These are phyloP conservation scores for Emys orbicularis DNA, from an alignment of 2,797 vertebrate genomes.

Conservation along the genomic window DNA sequence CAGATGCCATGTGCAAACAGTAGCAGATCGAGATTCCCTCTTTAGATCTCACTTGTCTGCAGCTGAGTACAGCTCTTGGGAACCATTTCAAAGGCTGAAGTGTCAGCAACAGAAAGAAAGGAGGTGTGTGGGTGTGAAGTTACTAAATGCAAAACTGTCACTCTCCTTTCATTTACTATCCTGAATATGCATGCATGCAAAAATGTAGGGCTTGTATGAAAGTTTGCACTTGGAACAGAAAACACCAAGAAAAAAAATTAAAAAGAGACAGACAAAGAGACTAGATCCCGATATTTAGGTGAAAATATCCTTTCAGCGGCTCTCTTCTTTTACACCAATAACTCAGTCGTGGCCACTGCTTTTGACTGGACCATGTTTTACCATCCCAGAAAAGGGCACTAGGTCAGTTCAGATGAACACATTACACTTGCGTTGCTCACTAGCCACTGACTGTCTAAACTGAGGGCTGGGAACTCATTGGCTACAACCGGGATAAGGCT, in stretches of 20 bases:
- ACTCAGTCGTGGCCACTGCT: slow-evolving; percentile 21
- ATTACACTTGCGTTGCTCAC: not conserved
- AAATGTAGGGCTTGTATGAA: slow-evolving; percentile 73
- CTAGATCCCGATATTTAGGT: slow-evolving; percentile 38
- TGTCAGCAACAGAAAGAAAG: slow-evolving; percentile 78
- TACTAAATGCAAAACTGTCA: slow-evolving; percentile 82
- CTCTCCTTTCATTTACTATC: slow-evolving; percentile 79
- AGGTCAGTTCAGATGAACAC: not conserved
- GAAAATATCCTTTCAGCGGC: slow-evolving; percentile 52
- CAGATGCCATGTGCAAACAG: slow-evolving; percentile 67
- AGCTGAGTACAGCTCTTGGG: slow-evolving; percentile 70
- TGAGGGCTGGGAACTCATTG: not conserved
- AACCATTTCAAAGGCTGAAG: slow-evolving; percentile 79
- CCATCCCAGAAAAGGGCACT: not conserved
- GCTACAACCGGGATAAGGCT: not conserved
- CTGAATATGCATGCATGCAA: slow-evolving; percentile 79
- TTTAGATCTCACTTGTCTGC: slow-evolving; percentile 75
- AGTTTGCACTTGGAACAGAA: slow-evolving; percentile 75
- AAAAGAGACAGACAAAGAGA: slow-evolving; percentile 49
- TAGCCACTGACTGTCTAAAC: not conserved
- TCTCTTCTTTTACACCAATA: slow-evolving; percentile 54
- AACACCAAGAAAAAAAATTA: slow-evolving; percentile 23
- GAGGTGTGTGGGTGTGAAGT: slow-evolving; percentile 77
- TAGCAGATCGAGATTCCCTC: slow-evolving; percentile 64
- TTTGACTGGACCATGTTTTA: slow-evolving; percentile 17